These are phyloP conservation scores for Willisornis vidua DNA, from an alignment of 2,113 vertebrate species.

Conservation along the genomic window DNA sequence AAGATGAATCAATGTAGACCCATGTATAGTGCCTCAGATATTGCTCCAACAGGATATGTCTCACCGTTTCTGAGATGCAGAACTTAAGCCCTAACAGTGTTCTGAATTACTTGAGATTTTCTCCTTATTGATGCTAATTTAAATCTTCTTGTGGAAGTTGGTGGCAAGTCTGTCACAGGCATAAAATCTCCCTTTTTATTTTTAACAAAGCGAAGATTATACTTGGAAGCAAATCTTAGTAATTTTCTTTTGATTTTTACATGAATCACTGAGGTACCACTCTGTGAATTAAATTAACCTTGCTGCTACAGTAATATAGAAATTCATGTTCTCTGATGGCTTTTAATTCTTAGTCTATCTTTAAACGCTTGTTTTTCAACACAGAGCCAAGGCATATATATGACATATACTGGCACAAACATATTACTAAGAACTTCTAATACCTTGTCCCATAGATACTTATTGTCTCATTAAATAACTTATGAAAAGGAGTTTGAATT, in stretches of 20 bases:
- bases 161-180: not conserved
- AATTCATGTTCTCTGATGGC: not conserved
- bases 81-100: constrained; percentile 4
- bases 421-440: not conserved
- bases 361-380: not conserved
- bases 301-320: not conserved
- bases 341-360: not conserved
- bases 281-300: not conserved
- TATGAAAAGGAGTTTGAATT: not conserved
- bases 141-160: not conserved
- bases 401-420: not conserved
- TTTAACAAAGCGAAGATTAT: not conserved
- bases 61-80: constrained; percentile 4
- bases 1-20: not conserved
- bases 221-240: not conserved
- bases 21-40: not conserved
- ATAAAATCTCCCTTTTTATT: not conserved
- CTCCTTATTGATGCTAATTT: constrained; percentile 33
- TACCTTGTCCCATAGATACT: not conserved
- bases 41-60: not conserved
- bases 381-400: not conserved
- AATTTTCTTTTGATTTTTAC: not conserved
- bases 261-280: not conserved
- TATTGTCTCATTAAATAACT: constrained; percentile 18
- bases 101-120: constrained; percentile 10